Evolutionary conservation across 2,113 vertebrate genomes (phyloP).

Genomic region (Ammodytes marinus): DNA sequence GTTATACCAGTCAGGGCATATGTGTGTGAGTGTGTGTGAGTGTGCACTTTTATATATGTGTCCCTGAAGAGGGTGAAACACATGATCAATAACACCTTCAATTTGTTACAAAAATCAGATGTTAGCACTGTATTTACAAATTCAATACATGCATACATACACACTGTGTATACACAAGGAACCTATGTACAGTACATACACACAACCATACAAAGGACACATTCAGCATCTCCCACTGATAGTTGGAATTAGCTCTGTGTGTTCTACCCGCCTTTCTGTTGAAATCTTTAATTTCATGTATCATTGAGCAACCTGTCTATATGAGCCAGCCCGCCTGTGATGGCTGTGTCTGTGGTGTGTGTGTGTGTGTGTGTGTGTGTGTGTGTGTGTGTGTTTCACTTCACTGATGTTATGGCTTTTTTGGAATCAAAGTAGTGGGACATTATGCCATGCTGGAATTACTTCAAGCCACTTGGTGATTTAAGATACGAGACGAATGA

Average conservation of each 20-base stretch:
- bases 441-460: slow-evolving; percentile 61
- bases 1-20: slow-evolving; percentile 62
- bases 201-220: slow-evolving; percentile 17
- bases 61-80: slow-evolving; percentile 6
- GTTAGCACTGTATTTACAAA: neutral
- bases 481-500: slow-evolving; percentile 61
- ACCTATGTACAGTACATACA: neutral
- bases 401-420: slow-evolving; percentile 65
- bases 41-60: neutral
- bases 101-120: slow-evolving; percentile 37
- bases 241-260: slow-evolving; percentile 75
- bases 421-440: slow-evolving; percentile 60
- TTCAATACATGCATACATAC: neutral
- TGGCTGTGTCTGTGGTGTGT: slow-evolving; percentile 37
- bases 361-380: slow-evolving; percentile 10
- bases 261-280: slow-evolving; percentile 72
- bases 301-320: slow-evolving; percentile 83
- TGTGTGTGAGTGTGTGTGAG: slow-evolving; percentile 27
- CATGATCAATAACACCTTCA: slow-evolving; percentile 49
- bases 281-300: slow-evolving; percentile 84
- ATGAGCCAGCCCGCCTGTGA: slow-evolving; percentile 58
- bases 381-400: slow-evolving; percentile 41
- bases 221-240: slow-evolving; percentile 67
- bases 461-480: slow-evolving; percentile 60
- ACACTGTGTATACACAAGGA: neutral